phyloP scores from a whole-genome alignment of 2,113 vertebrate species.

The Osmerus mordax region DNA sequence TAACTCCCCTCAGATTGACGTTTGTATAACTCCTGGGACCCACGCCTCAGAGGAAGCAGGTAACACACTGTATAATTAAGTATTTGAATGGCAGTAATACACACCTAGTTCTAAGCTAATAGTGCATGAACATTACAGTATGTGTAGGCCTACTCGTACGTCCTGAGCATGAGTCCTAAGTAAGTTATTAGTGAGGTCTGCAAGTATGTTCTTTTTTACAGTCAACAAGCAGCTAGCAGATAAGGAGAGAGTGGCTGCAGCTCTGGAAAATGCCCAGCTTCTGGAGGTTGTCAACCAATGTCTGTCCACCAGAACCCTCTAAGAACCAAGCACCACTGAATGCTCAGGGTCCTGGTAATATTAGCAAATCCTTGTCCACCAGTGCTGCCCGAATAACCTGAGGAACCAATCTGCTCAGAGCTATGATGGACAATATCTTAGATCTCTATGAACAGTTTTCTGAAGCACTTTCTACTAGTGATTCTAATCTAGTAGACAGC shows the following conservation, averaged over 20 bases:
- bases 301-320: slow-evolving; percentile 69
- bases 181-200: not conserved
- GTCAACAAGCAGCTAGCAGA: slow-evolving; percentile 98
- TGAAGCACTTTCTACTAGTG: too few relatives aligned
- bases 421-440: too few relatives aligned
- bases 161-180: too few relatives aligned
- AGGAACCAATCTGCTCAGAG: too few relatives aligned
- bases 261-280: slow-evolving; percentile 91
- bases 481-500: too few relatives aligned
- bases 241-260: slow-evolving; percentile 95
- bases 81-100: too few relatives aligned
- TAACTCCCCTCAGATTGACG: slow-evolving; percentile 82
- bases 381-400: not conserved
- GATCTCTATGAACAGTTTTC: too few relatives aligned
- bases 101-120: too few relatives aligned
- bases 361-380: not conserved
- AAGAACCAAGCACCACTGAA: slow-evolving; percentile 21
- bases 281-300: slow-evolving; percentile 98
- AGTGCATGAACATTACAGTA: not conserved
- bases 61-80: slow-evolving; percentile 36
- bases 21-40: slow-evolving; percentile 90
- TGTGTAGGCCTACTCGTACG: too few relatives aligned
- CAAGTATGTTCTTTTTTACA: slow-evolving; percentile 44
- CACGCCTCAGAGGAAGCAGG: slow-evolving; percentile 94
- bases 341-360: not conserved